Percentiles rank a stretch among this genome's conserved stretches.
Evolutionary conservation across 1,140 invertebrate genomes (phyloP).

Genomic region (Olivierus martensii): DNA sequence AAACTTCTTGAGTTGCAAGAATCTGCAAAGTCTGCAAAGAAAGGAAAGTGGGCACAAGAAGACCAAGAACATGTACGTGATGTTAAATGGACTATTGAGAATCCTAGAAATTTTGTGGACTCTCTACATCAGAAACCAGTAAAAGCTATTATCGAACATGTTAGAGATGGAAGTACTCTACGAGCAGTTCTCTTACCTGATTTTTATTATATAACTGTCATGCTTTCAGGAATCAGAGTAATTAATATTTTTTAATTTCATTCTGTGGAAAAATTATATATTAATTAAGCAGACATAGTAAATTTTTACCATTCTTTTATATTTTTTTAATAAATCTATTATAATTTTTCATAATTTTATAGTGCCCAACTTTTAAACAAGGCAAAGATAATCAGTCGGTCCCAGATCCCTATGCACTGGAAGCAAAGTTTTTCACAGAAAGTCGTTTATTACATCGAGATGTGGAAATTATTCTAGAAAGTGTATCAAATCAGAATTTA

Average conservation of each 20-base stretch:
- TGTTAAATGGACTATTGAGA: conserved; percentile 75
- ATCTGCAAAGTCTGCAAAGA: conserved; percentile 64
- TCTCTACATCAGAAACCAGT: conserved; percentile 61
- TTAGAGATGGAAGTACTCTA: conserved; percentile 89
- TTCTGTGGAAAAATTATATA: too few species aligned
- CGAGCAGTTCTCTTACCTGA: conserved; percentile 71
- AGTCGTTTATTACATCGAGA: conserved; percentile 79
- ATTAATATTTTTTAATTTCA: conserved; percentile 23
- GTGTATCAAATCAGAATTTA: conserved; percentile 45
- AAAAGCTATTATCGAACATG: conserved; percentile 75
- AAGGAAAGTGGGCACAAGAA: conserved; percentile 59
- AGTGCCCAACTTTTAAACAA: too few species aligned
- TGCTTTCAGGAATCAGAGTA: conserved; percentile 83
- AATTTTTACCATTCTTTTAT: too few species aligned
- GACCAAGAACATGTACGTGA: conserved; percentile 54
- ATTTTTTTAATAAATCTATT: too few species aligned
- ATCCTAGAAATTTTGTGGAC: conserved; percentile 65
- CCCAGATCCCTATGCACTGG: conserved; percentile 52
- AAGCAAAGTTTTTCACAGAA: conserved; percentile 85
- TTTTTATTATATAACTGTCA: conserved; percentile 71
- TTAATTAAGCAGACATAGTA: too few species aligned
- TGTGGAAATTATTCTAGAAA: conserved; percentile 76
- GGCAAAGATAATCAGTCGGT: conserved; percentile 32
- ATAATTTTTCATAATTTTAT: too few species aligned
- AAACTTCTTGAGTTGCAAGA: conserved; percentile 78